phyloP scores from a whole-genome alignment of 2,797 vertebrate species.

The Varecia variegata region DNA sequence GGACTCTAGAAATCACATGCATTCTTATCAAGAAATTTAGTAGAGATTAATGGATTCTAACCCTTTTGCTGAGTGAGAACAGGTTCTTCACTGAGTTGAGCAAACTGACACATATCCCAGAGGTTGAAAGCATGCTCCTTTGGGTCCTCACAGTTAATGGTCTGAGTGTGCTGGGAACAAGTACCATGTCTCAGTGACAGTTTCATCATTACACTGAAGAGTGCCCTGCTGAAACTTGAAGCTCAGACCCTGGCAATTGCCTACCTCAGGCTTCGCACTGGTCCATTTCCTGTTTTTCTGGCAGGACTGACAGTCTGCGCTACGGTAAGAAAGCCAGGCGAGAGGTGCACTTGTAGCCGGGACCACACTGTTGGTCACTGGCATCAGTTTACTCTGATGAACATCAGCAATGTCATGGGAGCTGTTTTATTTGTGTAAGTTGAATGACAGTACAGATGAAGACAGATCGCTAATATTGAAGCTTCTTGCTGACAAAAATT shows the following conservation, averaged over 20 bases:
- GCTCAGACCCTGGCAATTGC: neutral
- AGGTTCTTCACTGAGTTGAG: neutral
- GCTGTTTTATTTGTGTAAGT: neutral
- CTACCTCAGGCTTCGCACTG: fast-evolving
- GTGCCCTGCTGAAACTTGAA: neutral
- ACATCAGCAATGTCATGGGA: neutral
- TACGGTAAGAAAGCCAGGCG: neutral
- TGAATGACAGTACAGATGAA: neutral
- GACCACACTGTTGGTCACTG: neutral
- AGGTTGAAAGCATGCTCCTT: neutral
- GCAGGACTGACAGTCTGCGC: neutral
- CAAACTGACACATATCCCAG: neutral
- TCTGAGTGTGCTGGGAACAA: neutral
- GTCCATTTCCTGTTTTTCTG: neutral
- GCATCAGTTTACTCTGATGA: neutral
- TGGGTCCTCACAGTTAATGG: neutral
- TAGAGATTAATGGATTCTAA: neutral
- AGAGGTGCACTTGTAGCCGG: neutral
- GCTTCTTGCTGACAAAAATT: neutral
- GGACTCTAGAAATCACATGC: neutral
- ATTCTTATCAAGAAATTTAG: neutral
- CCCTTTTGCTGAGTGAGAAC: neutral
- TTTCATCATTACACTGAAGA: neutral
- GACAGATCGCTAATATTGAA: neutral
- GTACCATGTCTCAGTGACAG: neutral